phyloP scores from a whole-genome alignment of 1,140 invertebrate genomes.

The Olivierus martensii region DNA sequence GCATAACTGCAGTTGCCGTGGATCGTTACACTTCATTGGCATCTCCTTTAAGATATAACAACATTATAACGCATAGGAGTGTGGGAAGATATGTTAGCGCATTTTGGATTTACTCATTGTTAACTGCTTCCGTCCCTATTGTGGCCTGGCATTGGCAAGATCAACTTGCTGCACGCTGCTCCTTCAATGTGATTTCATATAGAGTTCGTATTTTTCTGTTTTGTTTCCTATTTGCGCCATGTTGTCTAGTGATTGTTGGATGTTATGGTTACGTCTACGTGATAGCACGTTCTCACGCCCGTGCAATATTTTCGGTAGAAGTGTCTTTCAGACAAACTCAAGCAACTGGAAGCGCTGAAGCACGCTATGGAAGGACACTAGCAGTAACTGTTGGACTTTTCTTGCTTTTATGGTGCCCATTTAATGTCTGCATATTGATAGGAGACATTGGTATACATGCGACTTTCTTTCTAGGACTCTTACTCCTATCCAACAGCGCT shows the following conservation, averaged over 20 bases:
- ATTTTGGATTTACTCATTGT: constrained; percentile 44
- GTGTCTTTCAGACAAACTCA: constrained; percentile 36
- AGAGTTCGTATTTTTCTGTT: constrained; percentile 14
- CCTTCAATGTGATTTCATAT: constrained; percentile 9
- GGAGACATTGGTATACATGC: constrained; percentile 39
- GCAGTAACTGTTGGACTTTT: constrained; percentile 47
- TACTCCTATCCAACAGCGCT: constrained; percentile 43
- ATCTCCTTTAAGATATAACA: constrained; percentile 41
- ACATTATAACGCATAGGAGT: constrained; percentile 45
- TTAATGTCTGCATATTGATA: constrained; percentile 40
- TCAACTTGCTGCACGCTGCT: constrained; percentile 6
- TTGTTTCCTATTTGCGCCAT: constrained; percentile 36
- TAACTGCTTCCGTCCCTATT: constrained; percentile 41
- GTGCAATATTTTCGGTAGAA: constrained; percentile 49
- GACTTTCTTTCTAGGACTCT: constrained; percentile 39
- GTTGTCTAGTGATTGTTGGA: constrained; percentile 38
- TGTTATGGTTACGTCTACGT: constrained; percentile 51
- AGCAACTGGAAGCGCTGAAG: constrained; percentile 25
- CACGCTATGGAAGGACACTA: constrained; percentile 43
- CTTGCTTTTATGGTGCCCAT: constrained; percentile 45
- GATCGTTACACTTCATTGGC: constrained; percentile 48
- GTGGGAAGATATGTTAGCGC: constrained; percentile 41
- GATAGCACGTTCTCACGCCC: constrained; percentile 45
- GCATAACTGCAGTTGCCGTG: constrained; percentile 47
- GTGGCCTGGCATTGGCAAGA: constrained; percentile 30